Base-by-base conservation (phyloP, 37 sponge, comb jelly and placozoan species). In the Ianthella basta region DNA sequence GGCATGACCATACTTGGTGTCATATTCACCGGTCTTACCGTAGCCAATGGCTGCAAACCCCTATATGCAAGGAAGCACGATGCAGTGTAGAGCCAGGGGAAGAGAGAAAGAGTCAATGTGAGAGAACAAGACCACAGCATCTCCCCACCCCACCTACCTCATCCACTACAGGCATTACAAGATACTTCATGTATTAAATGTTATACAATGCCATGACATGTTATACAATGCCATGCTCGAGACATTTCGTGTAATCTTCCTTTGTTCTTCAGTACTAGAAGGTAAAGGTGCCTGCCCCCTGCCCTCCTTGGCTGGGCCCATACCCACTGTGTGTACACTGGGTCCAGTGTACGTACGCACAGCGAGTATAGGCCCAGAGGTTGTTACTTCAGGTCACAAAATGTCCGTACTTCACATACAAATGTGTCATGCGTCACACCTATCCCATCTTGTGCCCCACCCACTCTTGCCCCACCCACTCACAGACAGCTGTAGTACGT, bases 1-100 rank as follows among this genome's bases (percentile, higher is more conserved):
- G 0, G 85, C 74, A 56, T 72, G 80, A 4, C 85, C 90, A 50
- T 85, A 79, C 4, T 70, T 75, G 41, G 86, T 84, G 37, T 36
- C 66, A 60, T 72, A 85, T 33, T 82, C 70, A 1, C 92, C 92
- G 3, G 75, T 0, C 19, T 63, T 55, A 13, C 88, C 88, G 0
- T 85, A 36, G 8, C 84, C 78, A 40, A 75, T 75, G 54, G 78
- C 78, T 23, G 78, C 78, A 75, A 50, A 75, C 3, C 78, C 78
- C 78, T 75, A 32, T 56, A 57, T 20, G 78, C 35, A 32, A 33
- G 72, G 15, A 85, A 21, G 27, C 0, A 23, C 41, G 30, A 65
- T 19, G 83, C 16, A 55, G 57, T 4, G 54, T 39, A 15, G 75
- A 0, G 75, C 0, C 40, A 23, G 75, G 75, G 44, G 75, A 4